Percentiles rank a stretch among this genome's conserved stretches.
Evolutionary conservation across 2,888 invertebrate species (phyloP).

Genomic region (Folsomia candida): DNA sequence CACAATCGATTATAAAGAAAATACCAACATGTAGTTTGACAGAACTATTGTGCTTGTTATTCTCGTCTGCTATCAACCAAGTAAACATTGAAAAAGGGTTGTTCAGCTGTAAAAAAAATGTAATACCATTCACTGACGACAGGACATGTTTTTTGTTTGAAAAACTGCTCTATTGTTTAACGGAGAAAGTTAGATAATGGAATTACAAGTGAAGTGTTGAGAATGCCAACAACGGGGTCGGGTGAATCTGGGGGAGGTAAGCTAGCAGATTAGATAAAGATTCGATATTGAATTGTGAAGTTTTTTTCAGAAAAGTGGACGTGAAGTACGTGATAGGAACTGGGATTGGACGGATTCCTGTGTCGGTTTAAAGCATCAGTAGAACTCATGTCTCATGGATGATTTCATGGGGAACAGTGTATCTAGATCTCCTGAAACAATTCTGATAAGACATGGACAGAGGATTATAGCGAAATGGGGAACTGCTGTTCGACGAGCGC

Average conservation of each 20-base stretch:
- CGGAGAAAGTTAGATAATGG: neutral
- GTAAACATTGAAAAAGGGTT: too few relatives aligned
- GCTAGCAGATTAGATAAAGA: neutral
- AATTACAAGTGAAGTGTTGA: neutral
- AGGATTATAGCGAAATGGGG: neutral
- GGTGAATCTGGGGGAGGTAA: neutral
- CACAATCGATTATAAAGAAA: too few relatives aligned
- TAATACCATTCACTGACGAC: neutral
- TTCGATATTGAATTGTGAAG: conserved; percentile 18
- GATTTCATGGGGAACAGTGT: neutral
- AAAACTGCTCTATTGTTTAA: neutral
- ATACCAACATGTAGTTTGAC: too few relatives aligned
- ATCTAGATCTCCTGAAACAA: neutral
- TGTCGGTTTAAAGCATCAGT: neutral
- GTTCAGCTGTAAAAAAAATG: too few relatives aligned
- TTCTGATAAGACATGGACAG: neutral
- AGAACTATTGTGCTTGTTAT: too few relatives aligned
- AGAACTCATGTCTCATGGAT: neutral
- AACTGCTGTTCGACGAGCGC: neutral
- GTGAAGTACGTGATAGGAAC: conserved; percentile 11
- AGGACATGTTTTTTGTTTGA: neutral
- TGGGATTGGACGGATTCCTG: conserved; percentile 20
- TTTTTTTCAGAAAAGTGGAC: conserved; percentile 11
- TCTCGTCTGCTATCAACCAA: too few relatives aligned
- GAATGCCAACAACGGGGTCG: neutral